A percentile compares a stretch with the other conserved stretches of the same genome.
phyloP scores from a whole-genome alignment of 1,140 invertebrate genomes.

The Drosophila parabipectinata region DNA sequence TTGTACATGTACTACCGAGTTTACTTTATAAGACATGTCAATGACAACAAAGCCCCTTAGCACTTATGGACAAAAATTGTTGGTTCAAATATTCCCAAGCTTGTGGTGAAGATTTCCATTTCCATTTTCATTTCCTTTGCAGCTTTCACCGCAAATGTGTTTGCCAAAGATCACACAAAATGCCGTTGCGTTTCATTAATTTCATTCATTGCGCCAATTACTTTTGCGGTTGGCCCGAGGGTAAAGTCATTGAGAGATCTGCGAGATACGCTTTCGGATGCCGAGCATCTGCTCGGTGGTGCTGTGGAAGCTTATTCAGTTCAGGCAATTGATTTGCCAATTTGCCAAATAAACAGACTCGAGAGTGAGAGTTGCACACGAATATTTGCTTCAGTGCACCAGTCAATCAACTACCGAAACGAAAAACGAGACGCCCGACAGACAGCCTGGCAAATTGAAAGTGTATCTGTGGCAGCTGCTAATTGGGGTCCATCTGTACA shows the following conservation, averaged over 20 bases:
- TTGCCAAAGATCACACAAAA: conserved; percentile 50
- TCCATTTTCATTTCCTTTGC: conserved; percentile 3
- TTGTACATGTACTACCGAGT: neutral
- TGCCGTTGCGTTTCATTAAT: conserved; percentile 56
- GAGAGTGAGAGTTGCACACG: conserved; percentile 23
- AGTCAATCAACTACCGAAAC: conserved; percentile 35
- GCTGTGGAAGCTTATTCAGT: conserved; percentile 40
- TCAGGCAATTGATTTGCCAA: conserved; percentile 71
- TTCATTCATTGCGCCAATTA: conserved; percentile 61
- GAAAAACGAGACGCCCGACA: conserved; percentile 1
- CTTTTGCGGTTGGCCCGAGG: conserved; percentile 34
- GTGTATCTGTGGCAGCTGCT: conserved; percentile 30
- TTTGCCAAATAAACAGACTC: conserved; percentile 58
- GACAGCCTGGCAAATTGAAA: conserved; percentile 32
- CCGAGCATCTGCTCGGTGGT: conserved; percentile 22
- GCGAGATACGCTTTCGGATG: conserved; percentile 2
- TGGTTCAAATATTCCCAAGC: neutral
- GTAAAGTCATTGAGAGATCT: conserved; percentile 7
- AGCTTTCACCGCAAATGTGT: conserved; percentile 38
- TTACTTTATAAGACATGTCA: too few relatives aligned
- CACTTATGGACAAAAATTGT: neutral
- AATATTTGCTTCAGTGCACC: conserved; percentile 48
- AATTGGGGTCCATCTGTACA: conserved; percentile 35
- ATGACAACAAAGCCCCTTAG: neutral
- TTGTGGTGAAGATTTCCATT: conserved; percentile 7